Percentiles rank a stretch among this genome's conserved stretches.
Evolutionary conservation across 2,113 vertebrate species (phyloP).

Genomic region (Ploceus nigricollis): DNA sequence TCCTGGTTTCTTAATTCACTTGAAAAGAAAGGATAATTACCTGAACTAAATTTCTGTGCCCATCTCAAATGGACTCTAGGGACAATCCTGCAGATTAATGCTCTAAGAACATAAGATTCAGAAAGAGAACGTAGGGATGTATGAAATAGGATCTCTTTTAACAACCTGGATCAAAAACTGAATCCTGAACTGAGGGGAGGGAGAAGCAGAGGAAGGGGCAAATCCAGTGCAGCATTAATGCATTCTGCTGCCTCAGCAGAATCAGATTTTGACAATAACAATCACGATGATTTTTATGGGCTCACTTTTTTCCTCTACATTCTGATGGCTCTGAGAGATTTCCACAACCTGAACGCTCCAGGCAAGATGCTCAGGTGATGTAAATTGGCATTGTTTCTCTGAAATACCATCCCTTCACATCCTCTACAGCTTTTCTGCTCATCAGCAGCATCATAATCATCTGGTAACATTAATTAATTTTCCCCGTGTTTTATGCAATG

Average conservation of each 20-base stretch:
- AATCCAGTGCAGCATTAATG: neutral
- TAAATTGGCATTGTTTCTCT: neutral
- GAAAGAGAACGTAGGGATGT: constrained; percentile 20
- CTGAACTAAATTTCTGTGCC: constrained; percentile 62
- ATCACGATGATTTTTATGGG: neutral
- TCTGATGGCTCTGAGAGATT: constrained; percentile 24
- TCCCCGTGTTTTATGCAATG: neutral
- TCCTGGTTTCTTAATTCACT: constrained; percentile 48
- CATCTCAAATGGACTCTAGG: constrained; percentile 61
- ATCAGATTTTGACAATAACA: neutral
- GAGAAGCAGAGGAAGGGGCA: neutral
- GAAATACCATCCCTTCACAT: neutral
- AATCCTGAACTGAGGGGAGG: neutral
- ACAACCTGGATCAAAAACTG: constrained; percentile 53
- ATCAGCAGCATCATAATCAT: neutral
- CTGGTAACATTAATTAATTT: neutral
- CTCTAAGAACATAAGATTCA: constrained; percentile 55
- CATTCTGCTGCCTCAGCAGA: neutral
- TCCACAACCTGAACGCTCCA: constrained; percentile 22
- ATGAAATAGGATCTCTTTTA: constrained; percentile 64
- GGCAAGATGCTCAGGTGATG: neutral
- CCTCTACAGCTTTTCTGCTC: neutral
- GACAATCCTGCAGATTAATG: constrained; percentile 67
- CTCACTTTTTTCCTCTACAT: neutral
- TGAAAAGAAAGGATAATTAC: constrained; percentile 68